Percentiles rank a stretch among this genome's conserved stretches.
phyloP scores from a whole-genome alignment of 2,888 invertebrate genomes.

The Pachliopta kotzebuea region DNA sequence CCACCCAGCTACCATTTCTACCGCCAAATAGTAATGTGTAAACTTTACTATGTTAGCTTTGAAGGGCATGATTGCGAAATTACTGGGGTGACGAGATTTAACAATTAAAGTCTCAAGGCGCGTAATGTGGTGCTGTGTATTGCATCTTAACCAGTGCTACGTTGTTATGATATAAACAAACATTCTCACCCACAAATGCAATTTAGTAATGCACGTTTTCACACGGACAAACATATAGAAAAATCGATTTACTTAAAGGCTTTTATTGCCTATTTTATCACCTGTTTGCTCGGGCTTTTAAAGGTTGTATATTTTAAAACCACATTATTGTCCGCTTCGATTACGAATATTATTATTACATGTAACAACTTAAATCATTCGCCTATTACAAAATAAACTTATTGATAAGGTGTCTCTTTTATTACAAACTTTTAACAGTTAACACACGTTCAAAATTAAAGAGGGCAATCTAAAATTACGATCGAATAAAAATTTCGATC shows the following conservation, averaged over 20 bases:
- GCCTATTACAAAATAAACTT: slow-evolving; percentile 14
- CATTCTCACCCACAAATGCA: not conserved
- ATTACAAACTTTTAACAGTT: slow-evolving; percentile 11
- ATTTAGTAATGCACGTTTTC: slow-evolving; percentile 14
- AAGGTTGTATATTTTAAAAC: slow-evolving; percentile 15
- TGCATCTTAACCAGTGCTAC: no score
- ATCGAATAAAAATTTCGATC: no score
- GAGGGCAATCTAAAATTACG: no score
- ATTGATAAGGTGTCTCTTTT: slow-evolving; percentile 3
- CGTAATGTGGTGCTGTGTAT: no score
- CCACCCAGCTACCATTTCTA: no score
- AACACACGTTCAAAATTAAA: not conserved
- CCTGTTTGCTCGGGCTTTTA: slow-evolving; percentile 13
- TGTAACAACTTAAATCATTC: slow-evolving; percentile 13
- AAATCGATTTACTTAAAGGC: slow-evolving; percentile 14
- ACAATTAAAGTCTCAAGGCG: no score
- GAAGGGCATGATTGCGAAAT: no score
- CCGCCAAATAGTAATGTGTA: no score
- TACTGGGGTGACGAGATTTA: no score
- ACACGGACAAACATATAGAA: slow-evolving; percentile 8
- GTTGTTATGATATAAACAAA: no score
- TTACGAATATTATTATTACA: slow-evolving; percentile 13
- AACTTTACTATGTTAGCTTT: no score
- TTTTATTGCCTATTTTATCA: slow-evolving; percentile 26
- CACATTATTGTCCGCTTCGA: slow-evolving; percentile 12